Percentiles rank a stretch among this genome's conserved stretches.
phyloP scores from a whole-genome alignment of 2,797 vertebrate genomes.

The Lacerta bilineata region DNA sequence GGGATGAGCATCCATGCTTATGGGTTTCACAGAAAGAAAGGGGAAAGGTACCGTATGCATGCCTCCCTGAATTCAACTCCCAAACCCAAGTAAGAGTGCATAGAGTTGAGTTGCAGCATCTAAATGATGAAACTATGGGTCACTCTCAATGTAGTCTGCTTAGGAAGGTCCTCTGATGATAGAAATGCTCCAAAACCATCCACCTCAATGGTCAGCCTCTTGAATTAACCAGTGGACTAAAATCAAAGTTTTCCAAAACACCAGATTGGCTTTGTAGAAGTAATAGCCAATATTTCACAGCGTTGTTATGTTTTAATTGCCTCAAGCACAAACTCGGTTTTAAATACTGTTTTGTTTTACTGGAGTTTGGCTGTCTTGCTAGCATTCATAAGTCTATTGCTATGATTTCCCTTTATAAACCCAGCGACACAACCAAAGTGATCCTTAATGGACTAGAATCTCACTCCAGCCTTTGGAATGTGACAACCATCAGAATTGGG shows the following conservation, averaged over 20 bases:
- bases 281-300: rapidly evolving
- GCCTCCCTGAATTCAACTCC: too few relatives aligned
- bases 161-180: too few relatives aligned
- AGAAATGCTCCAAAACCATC: neutral
- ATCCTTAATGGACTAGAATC: neutral
- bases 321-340: conserved; percentile 4
- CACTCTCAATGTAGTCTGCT: neutral
- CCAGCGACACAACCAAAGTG: neutral
- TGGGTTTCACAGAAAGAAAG: neutral
- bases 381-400: too few relatives aligned
- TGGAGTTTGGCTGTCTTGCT: neutral
- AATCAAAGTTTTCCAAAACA: conserved; percentile 44
- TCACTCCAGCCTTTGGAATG: neutral
- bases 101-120: neutral
- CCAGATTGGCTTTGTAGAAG: conserved; percentile 34
- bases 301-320: neutral
- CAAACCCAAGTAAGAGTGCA: too few relatives aligned
- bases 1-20: neutral
- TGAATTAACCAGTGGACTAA: neutral
- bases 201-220: conserved; percentile 41
- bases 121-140: neutral
- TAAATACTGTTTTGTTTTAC: neutral
- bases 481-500: neutral
- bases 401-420: too few relatives aligned
- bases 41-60: too few relatives aligned